Base-by-base conservation (phyloP, 2,888 invertebrate species). In the Hesperia comma region DNA sequence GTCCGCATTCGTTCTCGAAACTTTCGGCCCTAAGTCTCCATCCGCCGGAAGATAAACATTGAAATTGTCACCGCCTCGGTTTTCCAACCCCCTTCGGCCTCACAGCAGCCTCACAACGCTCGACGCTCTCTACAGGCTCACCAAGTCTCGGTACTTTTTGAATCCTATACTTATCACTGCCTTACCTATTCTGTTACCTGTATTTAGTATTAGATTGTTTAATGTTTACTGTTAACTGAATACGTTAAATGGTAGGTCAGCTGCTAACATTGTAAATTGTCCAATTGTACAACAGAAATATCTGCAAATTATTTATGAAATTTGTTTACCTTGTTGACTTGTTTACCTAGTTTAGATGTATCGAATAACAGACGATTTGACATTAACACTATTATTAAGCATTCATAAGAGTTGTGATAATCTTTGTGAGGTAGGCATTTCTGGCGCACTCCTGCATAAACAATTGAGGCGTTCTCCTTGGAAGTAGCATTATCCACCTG, bases 111-210 rank as follows among this genome's bases (percentile, higher is more conserved):
- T 71, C 80, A 84, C 89, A 83, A 80, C 87, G 87, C 84, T 84
- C 88, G 76, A 85, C 87, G 83, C 78, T 77, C 79, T 78, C 78
- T 84, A 40, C 85, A 85, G 85, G 87, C 91, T 86, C 91, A 90
- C 84, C 90, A 89, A 85, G 82, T 88, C 83, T 91, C 89, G 92
- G 92, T 92, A 92, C 89, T 88, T 85, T 91, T 92, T 92, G 75
- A 86, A 90, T 90, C 90, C 91, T 91, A 85, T 91, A 87, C 81
- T 92, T 90, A 90, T 88, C 87, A 81, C 80, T 82, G 85, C 86
- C 88, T 87, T 90, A 84, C 85, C 87, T 86, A 53, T 79, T 78
- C 64, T 58, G 49, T 64, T 83, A 83, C 79, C 78, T 83, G 75
- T 82, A 77, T 77, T 75, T 87, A 87, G 83, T 76, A 80, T 79